These are phyloP conservation scores for Clusia tigrina DNA, from an alignment of 2,888 invertebrate species.

Conservation along the genomic window DNA sequence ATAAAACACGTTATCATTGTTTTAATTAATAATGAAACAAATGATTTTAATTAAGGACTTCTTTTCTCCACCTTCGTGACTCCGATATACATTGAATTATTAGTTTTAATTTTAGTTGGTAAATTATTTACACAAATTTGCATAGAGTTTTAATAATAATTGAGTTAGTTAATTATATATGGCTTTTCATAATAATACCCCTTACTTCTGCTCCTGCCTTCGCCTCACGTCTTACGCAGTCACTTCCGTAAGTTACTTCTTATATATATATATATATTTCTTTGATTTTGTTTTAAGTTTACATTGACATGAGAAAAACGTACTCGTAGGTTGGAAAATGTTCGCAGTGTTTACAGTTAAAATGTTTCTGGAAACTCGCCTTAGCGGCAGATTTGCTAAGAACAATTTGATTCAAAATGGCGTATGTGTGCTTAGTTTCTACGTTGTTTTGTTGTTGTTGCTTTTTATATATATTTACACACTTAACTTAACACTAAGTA, in stretches of 20 bases:
- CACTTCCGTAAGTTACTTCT: no score
- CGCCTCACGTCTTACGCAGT: constrained; percentile 30
- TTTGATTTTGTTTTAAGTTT: constrained; percentile 38
- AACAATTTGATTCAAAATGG: no score
- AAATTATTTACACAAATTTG: constrained; percentile 47
- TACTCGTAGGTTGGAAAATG: not conserved
- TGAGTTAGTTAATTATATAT: constrained; percentile 52
- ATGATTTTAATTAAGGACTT: constrained; percentile 30
- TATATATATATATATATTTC: constrained; percentile 47
- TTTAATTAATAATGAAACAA: constrained; percentile 42
- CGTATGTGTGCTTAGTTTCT: no score
- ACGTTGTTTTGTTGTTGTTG: no score
- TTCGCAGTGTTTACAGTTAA: not conserved
- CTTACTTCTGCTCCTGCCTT: constrained; percentile 15
- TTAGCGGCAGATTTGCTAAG: no score
- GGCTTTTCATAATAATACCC: no score
- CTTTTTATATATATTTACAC: no score
- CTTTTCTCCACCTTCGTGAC: constrained; percentile 31
- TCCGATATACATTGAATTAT: constrained; percentile 44
- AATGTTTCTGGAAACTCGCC: no score
- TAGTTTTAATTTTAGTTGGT: constrained; percentile 42
- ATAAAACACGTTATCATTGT: not conserved
- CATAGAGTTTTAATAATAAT: constrained; percentile 36
- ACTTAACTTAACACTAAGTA: no score
- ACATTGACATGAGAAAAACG: constrained; percentile 23